phyloP scores from a whole-genome alignment of 2,888 invertebrate genomes.

The Euplagia quadripunctaria region DNA sequence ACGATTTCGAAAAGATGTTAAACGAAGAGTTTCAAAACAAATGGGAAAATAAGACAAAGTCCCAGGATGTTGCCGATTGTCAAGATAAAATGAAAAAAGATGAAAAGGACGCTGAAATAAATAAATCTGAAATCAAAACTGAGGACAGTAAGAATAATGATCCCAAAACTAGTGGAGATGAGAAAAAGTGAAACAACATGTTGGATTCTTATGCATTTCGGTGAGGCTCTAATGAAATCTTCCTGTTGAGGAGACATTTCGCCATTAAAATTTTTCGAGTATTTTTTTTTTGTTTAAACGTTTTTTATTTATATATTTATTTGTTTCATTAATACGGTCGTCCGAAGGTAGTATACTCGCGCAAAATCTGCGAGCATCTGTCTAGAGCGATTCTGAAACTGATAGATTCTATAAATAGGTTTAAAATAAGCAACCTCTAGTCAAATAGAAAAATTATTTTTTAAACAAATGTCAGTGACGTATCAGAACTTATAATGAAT shows the following conservation, averaged over 20 bases:
- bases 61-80: slow-evolving; percentile 61
- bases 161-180: slow-evolving; percentile 60
- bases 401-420: slow-evolving; percentile 55
- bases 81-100: slow-evolving; percentile 64
- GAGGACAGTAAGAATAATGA: slow-evolving; percentile 69
- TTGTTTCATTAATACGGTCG: slow-evolving; percentile 54
- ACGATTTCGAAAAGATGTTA: slow-evolving; percentile 80
- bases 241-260: slow-evolving; percentile 45
- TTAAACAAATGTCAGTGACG: slow-evolving; percentile 83
- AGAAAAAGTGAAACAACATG: slow-evolving; percentile 62
- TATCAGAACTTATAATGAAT: slow-evolving; percentile 82
- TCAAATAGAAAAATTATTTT: slow-evolving; percentile 71
- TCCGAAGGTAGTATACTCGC: slow-evolving; percentile 29
- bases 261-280: slow-evolving; percentile 65
- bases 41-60: slow-evolving; percentile 69
- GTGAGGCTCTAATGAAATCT: slow-evolving; percentile 43
- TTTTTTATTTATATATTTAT: slow-evolving; percentile 68
- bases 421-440: slow-evolving; percentile 72
- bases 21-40: slow-evolving; percentile 79
- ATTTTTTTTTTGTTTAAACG: slow-evolving; percentile 64
- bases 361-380: slow-evolving; percentile 44
- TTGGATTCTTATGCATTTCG: slow-evolving; percentile 26
- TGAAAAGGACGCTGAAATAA: slow-evolving; percentile 62
- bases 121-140: slow-evolving; percentile 58
- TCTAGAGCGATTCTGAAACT: slow-evolving; percentile 43